These are phyloP conservation scores for Pluvianellus socialis DNA, from an alignment of 2,113 vertebrate species.

Conservation along the genomic window DNA sequence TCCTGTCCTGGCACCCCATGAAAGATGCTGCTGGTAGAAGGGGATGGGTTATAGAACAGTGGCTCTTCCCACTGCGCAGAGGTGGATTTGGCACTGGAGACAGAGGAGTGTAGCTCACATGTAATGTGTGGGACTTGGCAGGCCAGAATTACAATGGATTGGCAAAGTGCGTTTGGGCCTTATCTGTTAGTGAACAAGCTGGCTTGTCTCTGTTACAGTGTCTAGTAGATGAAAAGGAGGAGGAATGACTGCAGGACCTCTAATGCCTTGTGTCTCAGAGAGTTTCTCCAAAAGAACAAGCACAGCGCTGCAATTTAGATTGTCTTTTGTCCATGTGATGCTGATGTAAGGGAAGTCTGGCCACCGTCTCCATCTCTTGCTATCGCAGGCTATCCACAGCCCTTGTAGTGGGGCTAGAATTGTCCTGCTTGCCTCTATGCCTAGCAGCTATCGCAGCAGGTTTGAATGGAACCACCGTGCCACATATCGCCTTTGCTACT, in stretches of 20 bases:
- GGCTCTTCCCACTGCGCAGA: background rate
- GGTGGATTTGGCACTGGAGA: background rate
- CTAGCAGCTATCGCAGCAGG: background rate
- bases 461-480: background rate
- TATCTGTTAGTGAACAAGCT: background rate
- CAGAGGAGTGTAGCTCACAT: background rate
- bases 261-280: background rate
- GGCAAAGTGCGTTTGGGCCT: background rate
- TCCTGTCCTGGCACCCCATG: background rate
- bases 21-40: background rate
- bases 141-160: background rate
- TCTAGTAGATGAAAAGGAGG: background rate
- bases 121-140: background rate
- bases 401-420: accelerated
- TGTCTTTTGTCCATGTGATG: background rate
- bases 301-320: background rate
- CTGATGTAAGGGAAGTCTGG: background rate
- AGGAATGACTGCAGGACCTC: background rate
- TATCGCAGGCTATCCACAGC: background rate
- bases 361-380: background rate
- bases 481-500: background rate
- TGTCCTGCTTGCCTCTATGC: background rate
- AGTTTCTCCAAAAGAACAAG: background rate
- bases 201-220: background rate
- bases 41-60: background rate